These are phyloP conservation scores for Holothuria glaberrima DNA, from an alignment of 35 echinoderm and acorn worm species.

Conservation along the genomic window DNA sequence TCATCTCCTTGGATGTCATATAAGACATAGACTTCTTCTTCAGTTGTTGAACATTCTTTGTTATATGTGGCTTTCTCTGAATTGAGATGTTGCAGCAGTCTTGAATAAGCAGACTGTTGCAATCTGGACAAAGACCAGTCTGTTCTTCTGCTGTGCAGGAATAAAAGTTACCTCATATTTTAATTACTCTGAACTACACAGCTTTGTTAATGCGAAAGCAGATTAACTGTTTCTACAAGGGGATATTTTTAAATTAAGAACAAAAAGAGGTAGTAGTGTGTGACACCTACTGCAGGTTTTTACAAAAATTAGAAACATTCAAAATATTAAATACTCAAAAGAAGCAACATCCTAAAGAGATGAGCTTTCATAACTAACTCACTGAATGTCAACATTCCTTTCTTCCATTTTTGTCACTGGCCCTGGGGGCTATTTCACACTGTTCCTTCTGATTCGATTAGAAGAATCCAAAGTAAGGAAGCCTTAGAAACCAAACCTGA, in stretches of 20 bases:
- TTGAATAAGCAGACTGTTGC: constrained; percentile 19
- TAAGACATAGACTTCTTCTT: neutral
- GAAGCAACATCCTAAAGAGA: no score
- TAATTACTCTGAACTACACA: neutral
- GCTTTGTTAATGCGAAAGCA: no score
- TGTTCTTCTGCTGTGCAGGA: constrained; percentile 3
- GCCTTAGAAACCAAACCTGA: no score
- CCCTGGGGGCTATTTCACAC: no score
- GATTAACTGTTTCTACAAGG: neutral
- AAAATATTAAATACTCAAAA: no score
- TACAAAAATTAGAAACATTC: no score
- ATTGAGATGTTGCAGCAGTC: neutral
- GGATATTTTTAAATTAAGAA: neutral
- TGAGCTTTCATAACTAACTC: neutral
- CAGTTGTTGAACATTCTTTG: neutral
- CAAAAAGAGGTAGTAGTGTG: neutral
- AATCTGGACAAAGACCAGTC: constrained; percentile 2
- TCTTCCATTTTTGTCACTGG: no score
- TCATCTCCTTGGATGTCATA: neutral
- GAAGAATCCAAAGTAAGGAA: no score
- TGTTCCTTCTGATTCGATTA: no score
- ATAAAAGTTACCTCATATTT: neutral
- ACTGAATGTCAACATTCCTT: no score
- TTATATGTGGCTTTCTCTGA: neutral
- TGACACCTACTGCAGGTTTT: neutral